Base-by-base conservation (phyloP, 2,888 invertebrate genomes). In the Mythimna lalbum region DNA sequence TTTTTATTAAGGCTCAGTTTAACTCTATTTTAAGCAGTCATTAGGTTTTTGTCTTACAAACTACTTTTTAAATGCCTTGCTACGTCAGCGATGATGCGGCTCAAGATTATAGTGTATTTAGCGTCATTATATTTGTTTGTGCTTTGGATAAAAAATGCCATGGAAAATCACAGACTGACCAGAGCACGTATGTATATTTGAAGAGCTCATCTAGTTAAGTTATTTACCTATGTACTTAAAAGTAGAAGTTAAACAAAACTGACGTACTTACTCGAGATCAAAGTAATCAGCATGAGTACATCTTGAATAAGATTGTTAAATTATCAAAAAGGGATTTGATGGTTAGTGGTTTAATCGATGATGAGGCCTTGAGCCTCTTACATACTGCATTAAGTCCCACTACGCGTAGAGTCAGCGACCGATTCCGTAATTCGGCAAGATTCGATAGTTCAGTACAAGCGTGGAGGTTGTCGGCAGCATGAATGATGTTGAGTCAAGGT, bases 401-500 rank as follows among this genome's bases (percentile, higher is more conserved):
- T 67, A 68, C 61, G 55, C 61, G 69, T 82, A 66, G 66, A 78
- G 78, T 69, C 71, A 66, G 62, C 69, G 66, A 76, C 70, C 63
- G 77, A 84, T 86, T 85, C 79, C 77, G 80, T 81, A 86, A 83
- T 81, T 77, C 78, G 65, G 70, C 73, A 71, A 85, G 76, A 76
- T 76, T 75, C 67, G 62, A 80, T 74, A 73, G 76, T 70, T 79
- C 78, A 75, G 62, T 79, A 77, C 68, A 76, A 60, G 62, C 63
- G 63, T 63, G 63, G 81, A 76, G 72, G 78, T 78, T 82, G 75
- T 70, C 69, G 72, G 70, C 74, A 73, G 73, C 69, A 73, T 78
- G 76, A 80, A 82, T 80, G 76, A 82, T 76, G 79, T 77, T 69
- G 69, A 77, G 61, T 75, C 83, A 86, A 80, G 80, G 83, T 76